These are phyloP conservation scores for Characodon lateralis DNA, from an alignment of 2,797 vertebrate species.

Conservation along the genomic window DNA sequence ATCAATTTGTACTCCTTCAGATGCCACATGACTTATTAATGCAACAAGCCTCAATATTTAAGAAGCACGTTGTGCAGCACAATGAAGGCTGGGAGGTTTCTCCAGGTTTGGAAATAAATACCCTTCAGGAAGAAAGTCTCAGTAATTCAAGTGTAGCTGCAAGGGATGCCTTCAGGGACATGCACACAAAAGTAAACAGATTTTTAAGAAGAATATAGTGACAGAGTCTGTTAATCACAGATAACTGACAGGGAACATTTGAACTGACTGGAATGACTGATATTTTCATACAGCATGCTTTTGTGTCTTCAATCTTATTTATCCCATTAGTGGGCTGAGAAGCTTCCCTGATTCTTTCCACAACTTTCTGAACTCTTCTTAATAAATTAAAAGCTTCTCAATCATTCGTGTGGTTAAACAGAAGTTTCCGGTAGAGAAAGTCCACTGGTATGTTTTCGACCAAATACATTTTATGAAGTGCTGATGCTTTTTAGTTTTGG, in stretches of 20 bases:
- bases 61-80: not conserved
- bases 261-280: not conserved
- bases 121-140: not conserved
- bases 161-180: not conserved
- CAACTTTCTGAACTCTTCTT: not conserved
- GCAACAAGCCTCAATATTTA: slow-evolving; percentile 11
- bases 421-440: not conserved
- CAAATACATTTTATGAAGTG: not conserved
- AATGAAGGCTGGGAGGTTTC: not conserved
- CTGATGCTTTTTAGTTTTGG: not conserved
- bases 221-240: not conserved
- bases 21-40: slow-evolving; percentile 15
- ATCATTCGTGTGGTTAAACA: not conserved
- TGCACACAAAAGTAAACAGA: not conserved
- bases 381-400: not conserved
- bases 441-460: not conserved
- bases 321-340: not conserved
- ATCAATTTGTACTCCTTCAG: not conserved
- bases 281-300: not conserved
- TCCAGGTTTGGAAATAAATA: slow-evolving; percentile 1
- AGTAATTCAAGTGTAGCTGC: not conserved
- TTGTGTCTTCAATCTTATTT: not conserved
- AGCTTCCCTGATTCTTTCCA: not conserved
- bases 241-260: not conserved
- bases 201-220: not conserved